Evolutionary conservation across 2,888 invertebrate species (phyloP).

Genomic region (Euspilapteryx auroguttella): DNA sequence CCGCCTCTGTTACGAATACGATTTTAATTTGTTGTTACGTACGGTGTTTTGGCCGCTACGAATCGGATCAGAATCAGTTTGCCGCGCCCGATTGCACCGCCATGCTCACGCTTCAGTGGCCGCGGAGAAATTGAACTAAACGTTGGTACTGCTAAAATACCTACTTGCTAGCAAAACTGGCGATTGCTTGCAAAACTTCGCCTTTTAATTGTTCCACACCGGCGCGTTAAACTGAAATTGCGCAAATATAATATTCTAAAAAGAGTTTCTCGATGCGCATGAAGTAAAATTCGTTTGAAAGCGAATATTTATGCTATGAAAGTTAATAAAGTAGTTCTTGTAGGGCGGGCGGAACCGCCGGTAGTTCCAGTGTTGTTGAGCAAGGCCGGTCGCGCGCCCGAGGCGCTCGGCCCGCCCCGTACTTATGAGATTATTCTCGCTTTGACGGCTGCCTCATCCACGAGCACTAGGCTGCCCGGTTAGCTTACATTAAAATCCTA

Average conservation of each 20-base stretch:
- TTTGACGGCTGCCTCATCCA: constrained; percentile 35
- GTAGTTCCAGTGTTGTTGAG: too few species aligned
- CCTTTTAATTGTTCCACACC: constrained; percentile 27
- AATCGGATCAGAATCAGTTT: constrained; percentile 50
- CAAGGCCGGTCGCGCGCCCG: constrained; percentile 1
- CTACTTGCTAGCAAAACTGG: constrained; percentile 21
- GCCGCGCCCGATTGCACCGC: constrained; percentile 51
- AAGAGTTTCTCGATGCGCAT: constrained; percentile 28
- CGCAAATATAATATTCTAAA: constrained; percentile 19
- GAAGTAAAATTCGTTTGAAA: constrained; percentile 16
- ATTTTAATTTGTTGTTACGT: too few species aligned
- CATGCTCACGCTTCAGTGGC: constrained; percentile 30
- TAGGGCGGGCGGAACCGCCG: too few species aligned
- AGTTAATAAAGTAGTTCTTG: constrained; percentile 20
- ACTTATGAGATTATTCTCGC: constrained; percentile 54
- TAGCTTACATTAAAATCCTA: constrained; percentile 29
- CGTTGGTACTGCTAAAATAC: constrained; percentile 38
- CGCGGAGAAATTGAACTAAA: constrained; percentile 53
- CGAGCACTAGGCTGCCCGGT: constrained; percentile 21
- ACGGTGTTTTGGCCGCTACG: too few species aligned
- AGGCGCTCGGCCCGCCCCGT: constrained; percentile 22
- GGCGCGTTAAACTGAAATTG: constrained; percentile 20
- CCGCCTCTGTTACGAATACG: too few species aligned
- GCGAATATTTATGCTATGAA: constrained; percentile 19
- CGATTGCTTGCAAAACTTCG: constrained; percentile 47